A percentile compares a stretch with the other conserved stretches of the same genome.
phyloP scores from a whole-genome alignment of 2,113 vertebrate genomes.

The Rhabdornis inornatus region DNA sequence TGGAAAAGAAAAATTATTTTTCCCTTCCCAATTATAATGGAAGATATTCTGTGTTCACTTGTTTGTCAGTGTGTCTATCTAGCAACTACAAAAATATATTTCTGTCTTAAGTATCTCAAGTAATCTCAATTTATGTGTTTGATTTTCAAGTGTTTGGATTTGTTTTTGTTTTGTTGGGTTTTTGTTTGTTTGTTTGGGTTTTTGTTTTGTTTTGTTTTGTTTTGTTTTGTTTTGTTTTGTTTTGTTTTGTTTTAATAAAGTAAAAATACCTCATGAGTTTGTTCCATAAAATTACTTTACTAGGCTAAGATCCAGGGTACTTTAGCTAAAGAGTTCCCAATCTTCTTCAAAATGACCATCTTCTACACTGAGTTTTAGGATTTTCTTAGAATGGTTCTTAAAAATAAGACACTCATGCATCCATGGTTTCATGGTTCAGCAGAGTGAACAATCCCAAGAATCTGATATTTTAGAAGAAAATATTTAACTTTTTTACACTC shows the following conservation, averaged over 20 bases:
- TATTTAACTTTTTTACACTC: neutral
- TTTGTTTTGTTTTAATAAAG: neutral
- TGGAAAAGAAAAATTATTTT: neutral
- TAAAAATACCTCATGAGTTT: neutral
- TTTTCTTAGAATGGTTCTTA: neutral
- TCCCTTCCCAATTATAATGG: neutral
- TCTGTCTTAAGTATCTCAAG: neutral
- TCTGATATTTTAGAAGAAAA: neutral
- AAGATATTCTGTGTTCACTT: neutral
- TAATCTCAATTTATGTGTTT: neutral
- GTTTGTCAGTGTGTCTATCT: neutral
- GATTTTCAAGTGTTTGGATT: neutral
- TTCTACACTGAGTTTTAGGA: neutral
- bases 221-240: neutral
- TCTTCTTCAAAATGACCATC: neutral
- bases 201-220: neutral
- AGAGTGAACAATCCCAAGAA: neutral
- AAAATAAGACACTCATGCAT: neutral
- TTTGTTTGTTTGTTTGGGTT: neutral
- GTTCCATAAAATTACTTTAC: neutral
- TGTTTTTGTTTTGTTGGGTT: neutral
- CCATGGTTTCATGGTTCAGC: neutral
- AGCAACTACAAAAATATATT: neutral
- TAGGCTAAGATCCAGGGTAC: neutral
- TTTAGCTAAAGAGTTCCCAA: neutral